Percentiles rank a stretch among this genome's conserved stretches.
phyloP scores from a whole-genome alignment of 2,113 vertebrate species.

The Pangasianodon gigas region DNA sequence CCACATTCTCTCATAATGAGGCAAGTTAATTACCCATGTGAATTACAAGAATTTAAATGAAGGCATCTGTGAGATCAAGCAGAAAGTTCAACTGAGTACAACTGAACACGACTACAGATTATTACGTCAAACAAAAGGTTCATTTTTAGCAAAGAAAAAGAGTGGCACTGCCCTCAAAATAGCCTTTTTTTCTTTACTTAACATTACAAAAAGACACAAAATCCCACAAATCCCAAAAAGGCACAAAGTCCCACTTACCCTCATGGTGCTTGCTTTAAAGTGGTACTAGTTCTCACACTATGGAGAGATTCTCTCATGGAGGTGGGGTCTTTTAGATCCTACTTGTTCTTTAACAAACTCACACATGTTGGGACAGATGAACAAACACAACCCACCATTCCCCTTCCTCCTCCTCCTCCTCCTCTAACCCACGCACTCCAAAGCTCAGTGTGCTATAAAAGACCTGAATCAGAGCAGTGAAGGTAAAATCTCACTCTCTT shows the following conservation, averaged over 20 bases:
- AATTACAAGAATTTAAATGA: neutral
- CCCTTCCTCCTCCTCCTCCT: neutral
- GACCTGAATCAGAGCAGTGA: neutral
- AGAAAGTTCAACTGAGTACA: neutral
- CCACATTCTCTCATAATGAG: neutral
- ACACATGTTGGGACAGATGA: slow-evolving; percentile 28
- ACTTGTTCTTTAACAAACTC: slow-evolving; percentile 16
- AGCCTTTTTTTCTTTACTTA: neutral
- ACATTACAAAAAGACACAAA: slow-evolving; percentile 1
- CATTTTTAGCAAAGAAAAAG: neutral
- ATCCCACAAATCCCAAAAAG: slow-evolving; percentile 2
- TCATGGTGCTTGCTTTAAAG: slow-evolving; percentile 25
- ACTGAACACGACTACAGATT: neutral
- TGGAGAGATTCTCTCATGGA: neutral
- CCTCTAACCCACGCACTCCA: neutral
- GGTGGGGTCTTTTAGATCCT: neutral
- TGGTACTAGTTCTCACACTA: neutral
- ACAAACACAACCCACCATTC: slow-evolving; percentile 36
- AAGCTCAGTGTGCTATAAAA: neutral
- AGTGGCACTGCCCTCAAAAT: neutral
- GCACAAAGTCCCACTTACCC: slow-evolving; percentile 27
- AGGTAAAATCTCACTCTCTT: neutral
- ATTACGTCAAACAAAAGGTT: neutral
- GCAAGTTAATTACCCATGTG: neutral
- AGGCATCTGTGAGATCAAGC: neutral